phyloP scores from a whole-genome alignment of 2,113 vertebrate genomes.

The chimpanzee (Pan troglodytes) region NHGRI_mPanTro3-v2.1_pri NC_072410.2:113996501-113997000 shows the following conservation, averaged over 20 bases:
- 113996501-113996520: background rate
- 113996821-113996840: no score
- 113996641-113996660: background rate
- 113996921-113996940: background rate
- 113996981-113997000: background rate
- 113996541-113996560: background rate
- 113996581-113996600: background rate
- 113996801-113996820: background rate
- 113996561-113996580: background rate
- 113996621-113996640: no score
- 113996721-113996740: background rate
- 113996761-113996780: no score
- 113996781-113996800: background rate
- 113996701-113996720: background rate
- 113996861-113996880: background rate
- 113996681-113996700: rapidly evolving
- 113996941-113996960: background rate
- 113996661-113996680: background rate
- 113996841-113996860: background rate
- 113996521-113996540: rapidly evolving
- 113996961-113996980: background rate
- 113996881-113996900: background rate
- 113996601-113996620: no score
- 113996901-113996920: background rate
- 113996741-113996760: rapidly evolving